Evolutionary conservation across 2,113 vertebrate genomes (phyloP).

Genomic region (Antechinus stuartii): DNA sequence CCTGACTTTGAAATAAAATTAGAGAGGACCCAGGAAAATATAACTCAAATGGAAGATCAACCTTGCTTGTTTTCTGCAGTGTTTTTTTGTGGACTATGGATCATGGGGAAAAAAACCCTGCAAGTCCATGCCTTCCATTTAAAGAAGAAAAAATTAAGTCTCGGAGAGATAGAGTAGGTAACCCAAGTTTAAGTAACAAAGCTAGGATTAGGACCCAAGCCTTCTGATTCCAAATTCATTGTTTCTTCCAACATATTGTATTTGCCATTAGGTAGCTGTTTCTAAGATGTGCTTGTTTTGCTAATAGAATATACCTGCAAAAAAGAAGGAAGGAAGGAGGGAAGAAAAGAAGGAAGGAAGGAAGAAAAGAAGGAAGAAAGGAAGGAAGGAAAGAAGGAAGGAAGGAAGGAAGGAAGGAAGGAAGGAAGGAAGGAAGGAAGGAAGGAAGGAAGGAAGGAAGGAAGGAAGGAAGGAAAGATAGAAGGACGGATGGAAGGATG

Average conservation of each 20-base stretch:
- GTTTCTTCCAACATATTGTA: background rate
- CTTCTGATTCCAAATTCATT: background rate
- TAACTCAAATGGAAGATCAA: background rate
- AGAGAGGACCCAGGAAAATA: background rate
- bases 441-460: too few species aligned
- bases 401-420: too few species aligned
- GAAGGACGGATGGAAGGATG: too few species aligned
- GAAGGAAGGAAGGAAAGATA: too few species aligned
- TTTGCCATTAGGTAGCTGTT: background rate
- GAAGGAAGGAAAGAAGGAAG: too few species aligned
- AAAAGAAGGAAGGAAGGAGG: background rate
- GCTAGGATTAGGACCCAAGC: background rate
- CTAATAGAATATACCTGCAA: background rate
- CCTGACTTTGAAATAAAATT: background rate
- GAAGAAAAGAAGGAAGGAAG: too few species aligned
- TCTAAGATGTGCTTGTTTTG: background rate
- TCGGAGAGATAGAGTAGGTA: background rate
- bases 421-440: too few species aligned
- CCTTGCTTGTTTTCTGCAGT: background rate
- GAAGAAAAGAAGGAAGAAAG: too few species aligned
- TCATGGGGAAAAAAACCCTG: background rate
- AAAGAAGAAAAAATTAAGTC: background rate
- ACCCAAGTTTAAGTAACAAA: background rate
- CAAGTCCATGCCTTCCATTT: background rate
- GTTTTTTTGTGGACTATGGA: background rate